phyloP scores from a whole-genome alignment of 37 sponge, comb jelly and placozoan genomes.

The Eunapius fragilis region DNA sequence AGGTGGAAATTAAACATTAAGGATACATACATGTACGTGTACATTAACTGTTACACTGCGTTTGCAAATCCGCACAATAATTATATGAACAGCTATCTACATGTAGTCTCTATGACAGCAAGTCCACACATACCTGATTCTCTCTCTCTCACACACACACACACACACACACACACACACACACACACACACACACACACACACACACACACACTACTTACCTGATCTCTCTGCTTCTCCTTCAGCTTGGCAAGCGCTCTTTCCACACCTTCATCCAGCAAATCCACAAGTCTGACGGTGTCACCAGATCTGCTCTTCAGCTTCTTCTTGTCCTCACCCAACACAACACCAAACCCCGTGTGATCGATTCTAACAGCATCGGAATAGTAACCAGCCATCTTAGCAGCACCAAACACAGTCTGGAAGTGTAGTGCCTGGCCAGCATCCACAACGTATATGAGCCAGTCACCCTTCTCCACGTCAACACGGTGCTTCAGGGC shows the following conservation, averaged over 20 bases:
- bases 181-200: neutral
- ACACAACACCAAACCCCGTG: slow-evolving; percentile 97
- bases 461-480: slow-evolving; percentile 91
- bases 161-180: neutral
- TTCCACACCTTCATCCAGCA: slow-evolving; percentile 94
- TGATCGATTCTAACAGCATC: slow-evolving; percentile 71
- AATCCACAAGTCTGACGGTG: slow-evolving; percentile 83
- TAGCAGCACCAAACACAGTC: slow-evolving; percentile 67
- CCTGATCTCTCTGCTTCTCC: slow-evolving; percentile 85
- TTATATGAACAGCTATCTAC: slow-evolving; percentile 28
- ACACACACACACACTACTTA: neutral
- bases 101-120: slow-evolving; percentile 81
- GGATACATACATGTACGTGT: neutral
- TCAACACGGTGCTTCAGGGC: slow-evolving; percentile 85
- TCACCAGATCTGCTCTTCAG: slow-evolving; percentile 63
- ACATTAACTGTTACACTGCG: neutral
- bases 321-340: slow-evolving; percentile 93
- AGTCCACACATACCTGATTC: neutral
- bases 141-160: neutral
- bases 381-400: slow-evolving; percentile 79
- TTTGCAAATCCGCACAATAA: neutral
- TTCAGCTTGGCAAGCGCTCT: slow-evolving; percentile 69
- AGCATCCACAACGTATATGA: slow-evolving; percentile 95
- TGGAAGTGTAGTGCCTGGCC: slow-evolving; percentile 92
- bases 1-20: too few species aligned